Evolutionary conservation across 2,113 vertebrate genomes (phyloP).

Genomic region (Paralichthys olivaceus): DNA sequence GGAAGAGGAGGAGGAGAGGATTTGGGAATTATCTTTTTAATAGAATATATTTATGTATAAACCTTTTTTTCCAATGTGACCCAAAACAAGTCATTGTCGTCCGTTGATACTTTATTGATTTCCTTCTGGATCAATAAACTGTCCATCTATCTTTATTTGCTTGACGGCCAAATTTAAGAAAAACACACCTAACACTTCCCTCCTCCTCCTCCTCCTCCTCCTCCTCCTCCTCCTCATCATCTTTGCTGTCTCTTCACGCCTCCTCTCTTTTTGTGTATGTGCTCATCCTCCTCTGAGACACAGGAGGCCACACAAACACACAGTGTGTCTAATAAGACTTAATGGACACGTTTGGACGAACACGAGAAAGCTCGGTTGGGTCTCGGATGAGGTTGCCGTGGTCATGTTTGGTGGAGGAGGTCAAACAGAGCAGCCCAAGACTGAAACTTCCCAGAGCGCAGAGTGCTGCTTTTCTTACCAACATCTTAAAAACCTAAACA

Average conservation of each 20-base stretch:
- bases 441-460: neutral
- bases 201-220: constrained; percentile 14
- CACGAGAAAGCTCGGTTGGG: neutral
- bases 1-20: neutral
- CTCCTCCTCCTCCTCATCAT: constrained; percentile 5
- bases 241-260: constrained; percentile 15
- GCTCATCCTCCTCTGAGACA: neutral
- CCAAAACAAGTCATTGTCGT: too few species aligned
- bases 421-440: neutral
- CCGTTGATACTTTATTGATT: too few species aligned
- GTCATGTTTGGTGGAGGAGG: neutral
- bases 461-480: neutral
- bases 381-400: neutral
- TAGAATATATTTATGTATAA: neutral
- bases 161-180: constrained; percentile 6
- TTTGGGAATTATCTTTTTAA: neutral
- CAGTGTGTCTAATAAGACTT: neutral
- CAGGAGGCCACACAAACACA: neutral
- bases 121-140: too few species aligned
- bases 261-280: neutral
- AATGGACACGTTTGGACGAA: neutral
- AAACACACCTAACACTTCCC: constrained; percentile 21
- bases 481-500: neutral
- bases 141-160: neutral
- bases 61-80: too few species aligned